Evolutionary conservation across 2,113 vertebrate genomes (phyloP), one percentile per base, ranked within the genome.

Genomic region (Oreochromis spilurus): DNA sequence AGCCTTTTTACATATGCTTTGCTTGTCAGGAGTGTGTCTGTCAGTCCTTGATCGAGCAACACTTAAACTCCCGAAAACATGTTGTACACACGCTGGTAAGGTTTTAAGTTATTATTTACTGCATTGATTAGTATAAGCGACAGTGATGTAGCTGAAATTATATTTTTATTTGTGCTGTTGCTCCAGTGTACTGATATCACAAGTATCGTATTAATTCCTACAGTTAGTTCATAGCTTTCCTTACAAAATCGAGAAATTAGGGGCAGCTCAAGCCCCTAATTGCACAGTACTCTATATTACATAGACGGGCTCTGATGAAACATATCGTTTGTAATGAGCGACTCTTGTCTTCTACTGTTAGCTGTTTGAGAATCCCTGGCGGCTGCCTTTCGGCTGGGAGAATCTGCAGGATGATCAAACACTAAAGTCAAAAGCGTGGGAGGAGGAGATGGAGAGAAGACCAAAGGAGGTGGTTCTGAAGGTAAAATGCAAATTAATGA

Each of bases 361-460:
- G 94, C 45, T 94, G 11, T 86, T 85, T 82, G 86, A 52, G 58
- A 92, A 94, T 81, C 95, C 95, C 11, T 92, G 89, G 89, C 50
- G 31, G 31, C 88, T 95, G 55, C 93, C 93, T 11, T 91, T 95
- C 38, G 93, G 16, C 9, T 95, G 95, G 94, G 12, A 82, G 11
- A 9, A 45, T 1, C 1, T 7, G 4, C 58, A 78, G 50, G 57
- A 89, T 34, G 0, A 65, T 3, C 1, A 21, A 7, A 8, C 1
- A 2, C 81, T 94, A 50, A 78, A 3, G 34, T 24, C 26, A 3
- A 2, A 19, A n/a, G 91, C 89, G 1, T 70, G 9, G 84, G 38
- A 89, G 24, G 91, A 95, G 24, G 92, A 94, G 62, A 67, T 48
- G 5, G 34, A 43, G 79, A 82, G 72, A 31, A 80, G 62, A 38